Evolutionary conservation across 2,888 invertebrate species (phyloP).

Genomic region (Rapana venosa): DNA sequence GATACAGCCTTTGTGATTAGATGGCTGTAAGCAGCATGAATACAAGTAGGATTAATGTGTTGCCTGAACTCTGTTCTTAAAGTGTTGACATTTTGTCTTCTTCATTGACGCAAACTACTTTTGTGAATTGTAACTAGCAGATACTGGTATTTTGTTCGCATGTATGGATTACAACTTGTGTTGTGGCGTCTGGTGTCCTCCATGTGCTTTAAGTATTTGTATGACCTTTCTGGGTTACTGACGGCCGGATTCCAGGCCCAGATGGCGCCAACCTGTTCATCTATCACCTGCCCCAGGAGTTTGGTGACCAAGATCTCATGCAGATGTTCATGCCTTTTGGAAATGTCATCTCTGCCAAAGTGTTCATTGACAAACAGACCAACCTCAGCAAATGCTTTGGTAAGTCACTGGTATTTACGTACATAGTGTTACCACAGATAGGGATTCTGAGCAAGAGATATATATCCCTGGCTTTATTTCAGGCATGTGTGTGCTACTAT

Average conservation of each 20-base stretch:
- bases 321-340: slow-evolving; percentile 98
- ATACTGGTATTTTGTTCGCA: too few relatives aligned
- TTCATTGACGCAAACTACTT: too few relatives aligned
- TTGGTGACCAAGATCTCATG: slow-evolving; percentile 96
- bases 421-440: too few relatives aligned
- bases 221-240: slow-evolving; percentile 41
- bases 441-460: too few relatives aligned
- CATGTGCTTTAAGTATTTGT: slow-evolving; percentile 32
- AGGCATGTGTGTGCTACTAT: too few relatives aligned
- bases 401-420: slow-evolving; percentile 63
- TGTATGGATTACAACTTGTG: not conserved
- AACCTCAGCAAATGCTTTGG: slow-evolving; percentile 98
- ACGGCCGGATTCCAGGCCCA: slow-evolving; percentile 83
- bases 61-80: too few relatives aligned
- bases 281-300: slow-evolving; percentile 99
- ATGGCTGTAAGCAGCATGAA: too few relatives aligned
- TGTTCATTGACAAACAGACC: slow-evolving; percentile 99
- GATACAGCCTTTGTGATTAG: too few relatives aligned
- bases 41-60: too few relatives aligned
- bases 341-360: slow-evolving; percentile 98
- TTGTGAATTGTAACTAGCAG: too few relatives aligned
- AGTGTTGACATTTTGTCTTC: too few relatives aligned
- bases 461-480: too few relatives aligned
- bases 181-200: slow-evolving; percentile 31
- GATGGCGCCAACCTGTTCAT: slow-evolving; percentile 99